Base-by-base conservation (phyloP, 2,113 vertebrate genomes). In the Promerops cafer region DNA sequence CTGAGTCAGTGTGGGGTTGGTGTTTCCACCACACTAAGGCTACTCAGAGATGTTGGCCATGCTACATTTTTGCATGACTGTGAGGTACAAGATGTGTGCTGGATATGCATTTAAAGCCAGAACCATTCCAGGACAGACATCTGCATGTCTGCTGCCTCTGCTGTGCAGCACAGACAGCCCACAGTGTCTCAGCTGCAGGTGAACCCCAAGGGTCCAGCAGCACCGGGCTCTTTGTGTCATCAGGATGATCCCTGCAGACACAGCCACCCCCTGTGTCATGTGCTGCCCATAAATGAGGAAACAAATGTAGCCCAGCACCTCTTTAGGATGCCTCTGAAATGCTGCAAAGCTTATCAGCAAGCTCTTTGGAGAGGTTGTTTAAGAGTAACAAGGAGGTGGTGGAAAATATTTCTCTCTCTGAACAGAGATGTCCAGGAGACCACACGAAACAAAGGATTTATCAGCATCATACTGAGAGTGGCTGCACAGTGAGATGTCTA, bases 201-300 rank as follows among this genome's bases (percentile, higher is more conserved):
- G 14, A 72, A 1, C 31, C 64, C 39, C 53, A 33, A 27, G 30
- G 31, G 28, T 54, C 23, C 50, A 81, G 30, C 50, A 85, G 81
- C 6, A 7, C 0, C 8, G 20, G 28, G 39, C 20, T 83, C 14
- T 30, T 56, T 2, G 4, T 16, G 39, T 70, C 8, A 2, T 11
- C 22, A 14, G 54, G 18, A 17, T 47, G 40, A 44, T 33, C 24
- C 47, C n/a, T 23, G 23, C 42, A 19, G 18, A 9, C 27, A 28
- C 47, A 57, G 37, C 12, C 22, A 33, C 16, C 37, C 89, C 42
- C 24, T 0, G 0, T 40, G 45, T 39, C 24, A 11, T 28, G 8
- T 13, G 31, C 24, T n/a, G 28, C 52, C 45, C 11, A 14, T 39
- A 18, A 37, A 45, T 13, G 20, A 54, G 59, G 22, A n/a, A 42